Evolutionary conservation across 2,888 invertebrate species (phyloP).

Genomic region (Anthophora plumipes): DNA sequence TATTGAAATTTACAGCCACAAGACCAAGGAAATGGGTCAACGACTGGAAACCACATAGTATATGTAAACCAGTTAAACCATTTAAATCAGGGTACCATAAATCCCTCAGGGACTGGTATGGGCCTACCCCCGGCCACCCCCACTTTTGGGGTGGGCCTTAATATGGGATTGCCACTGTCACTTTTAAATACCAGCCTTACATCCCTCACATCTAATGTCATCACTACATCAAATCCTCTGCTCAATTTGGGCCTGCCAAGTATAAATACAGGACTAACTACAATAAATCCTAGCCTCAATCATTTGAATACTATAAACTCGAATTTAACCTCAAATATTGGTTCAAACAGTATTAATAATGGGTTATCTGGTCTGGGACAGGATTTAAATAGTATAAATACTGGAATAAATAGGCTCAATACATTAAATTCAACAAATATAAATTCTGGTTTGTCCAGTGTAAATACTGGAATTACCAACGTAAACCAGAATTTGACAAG

Average conservation of each 20-base stretch:
- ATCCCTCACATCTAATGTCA: slow-evolving; percentile 83
- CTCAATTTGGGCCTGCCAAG: slow-evolving; percentile 82
- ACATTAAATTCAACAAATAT: slow-evolving; percentile 80
- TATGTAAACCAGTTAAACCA: slow-evolving; percentile 83
- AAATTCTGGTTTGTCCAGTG: slow-evolving; percentile 78
- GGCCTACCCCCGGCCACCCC: slow-evolving; percentile 85
- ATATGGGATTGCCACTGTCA: slow-evolving; percentile 84
- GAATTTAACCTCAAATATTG: slow-evolving; percentile 80
- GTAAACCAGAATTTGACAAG: slow-evolving; percentile 80
- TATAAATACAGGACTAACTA: slow-evolving; percentile 81
- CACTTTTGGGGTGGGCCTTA: slow-evolving; percentile 85
- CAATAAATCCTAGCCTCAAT: slow-evolving; percentile 82
- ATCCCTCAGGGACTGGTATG: slow-evolving; percentile 84
- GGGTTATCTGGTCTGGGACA: slow-evolving; percentile 81
- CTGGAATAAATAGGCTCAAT: slow-evolving; percentile 80
- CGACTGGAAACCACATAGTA: slow-evolving; percentile 83
- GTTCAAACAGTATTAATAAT: slow-evolving; percentile 82
- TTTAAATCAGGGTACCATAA: slow-evolving; percentile 83
- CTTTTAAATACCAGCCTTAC: slow-evolving; percentile 82
- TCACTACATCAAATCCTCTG: slow-evolving; percentile 84
- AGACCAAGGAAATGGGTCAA: slow-evolving; percentile 82
- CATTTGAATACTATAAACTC: slow-evolving; percentile 81
- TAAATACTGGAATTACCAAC: slow-evolving; percentile 78
- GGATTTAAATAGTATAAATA: slow-evolving; percentile 80
- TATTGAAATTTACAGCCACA: slow-evolving; percentile 75